Evolutionary conservation across 2,797 vertebrate genomes (phyloP).

Genomic region (Valencia hispanica): DNA sequence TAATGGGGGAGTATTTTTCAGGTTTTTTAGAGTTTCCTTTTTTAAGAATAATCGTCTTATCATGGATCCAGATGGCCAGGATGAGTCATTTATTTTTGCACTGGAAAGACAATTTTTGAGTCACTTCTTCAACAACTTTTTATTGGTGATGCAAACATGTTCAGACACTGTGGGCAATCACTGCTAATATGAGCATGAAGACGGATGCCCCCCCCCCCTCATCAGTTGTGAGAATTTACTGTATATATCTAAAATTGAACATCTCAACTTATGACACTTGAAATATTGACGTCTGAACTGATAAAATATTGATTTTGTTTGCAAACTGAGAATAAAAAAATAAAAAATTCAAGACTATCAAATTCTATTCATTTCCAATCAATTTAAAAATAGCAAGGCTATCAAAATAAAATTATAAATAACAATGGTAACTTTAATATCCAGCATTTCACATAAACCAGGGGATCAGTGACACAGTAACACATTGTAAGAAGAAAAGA

Average conservation of each 20-base stretch:
- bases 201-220: constrained; percentile 6
- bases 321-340: constrained; percentile 1
- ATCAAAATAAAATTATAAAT: constrained; percentile 33
- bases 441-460: constrained; percentile 24
- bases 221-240: constrained; percentile 4
- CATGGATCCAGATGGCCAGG: constrained; percentile 6
- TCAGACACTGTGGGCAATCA: constrained; percentile 28
- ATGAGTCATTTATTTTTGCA: constrained; percentile 5
- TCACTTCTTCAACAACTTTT: constrained; percentile 2
- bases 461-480: constrained; percentile 8
- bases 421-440: constrained; percentile 29
- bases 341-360: background rate
- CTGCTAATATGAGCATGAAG: constrained; percentile 29
- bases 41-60: constrained; percentile 17
- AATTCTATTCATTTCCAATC: constrained; percentile 15
- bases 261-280: constrained; percentile 17
- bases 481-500: constrained; percentile 8
- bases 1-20: background rate
- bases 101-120: background rate
- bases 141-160: constrained; percentile 4
- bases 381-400: constrained; percentile 29
- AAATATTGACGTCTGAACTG: constrained; percentile 1
- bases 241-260: constrained; percentile 7
- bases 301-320: background rate
- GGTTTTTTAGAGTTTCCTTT: background rate